A percentile compares a stretch with the other conserved stretches of the same genome.
phyloP scores from a whole-genome alignment of 2,888 invertebrate genomes.

The Agrilus biguttatus region DNA sequence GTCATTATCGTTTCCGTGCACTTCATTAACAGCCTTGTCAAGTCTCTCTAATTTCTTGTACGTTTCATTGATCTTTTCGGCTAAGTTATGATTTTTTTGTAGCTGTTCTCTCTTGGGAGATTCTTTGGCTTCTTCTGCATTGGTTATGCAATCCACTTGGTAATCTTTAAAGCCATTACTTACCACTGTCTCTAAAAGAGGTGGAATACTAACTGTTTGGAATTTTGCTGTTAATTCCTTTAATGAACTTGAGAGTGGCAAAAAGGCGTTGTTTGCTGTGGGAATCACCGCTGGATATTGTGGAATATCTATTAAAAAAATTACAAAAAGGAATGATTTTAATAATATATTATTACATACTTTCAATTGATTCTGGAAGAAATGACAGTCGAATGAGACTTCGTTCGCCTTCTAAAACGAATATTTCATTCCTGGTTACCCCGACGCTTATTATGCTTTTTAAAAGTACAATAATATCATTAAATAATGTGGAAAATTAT shows the following conservation, averaged over 20 bases:
- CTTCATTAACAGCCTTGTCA: slow-evolving; percentile 56
- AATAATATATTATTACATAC: slow-evolving; percentile 15
- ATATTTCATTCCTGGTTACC: slow-evolving; percentile 60
- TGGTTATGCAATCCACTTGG: slow-evolving; percentile 35
- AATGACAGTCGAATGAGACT: slow-evolving; percentile 65
- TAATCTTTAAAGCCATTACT: slow-evolving; percentile 20
- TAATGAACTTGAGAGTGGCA: slow-evolving; percentile 19
- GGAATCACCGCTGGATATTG: slow-evolving; percentile 4
- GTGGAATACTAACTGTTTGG: slow-evolving; percentile 22
- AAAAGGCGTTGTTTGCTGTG: slow-evolving; percentile 5
- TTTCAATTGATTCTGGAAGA: slow-evolving; percentile 44
- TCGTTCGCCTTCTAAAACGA: slow-evolving; percentile 66
- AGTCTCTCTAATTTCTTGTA: slow-evolving; percentile 45
- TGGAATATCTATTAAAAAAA: slow-evolving; percentile 2
- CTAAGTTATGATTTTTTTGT: slow-evolving; percentile 25
- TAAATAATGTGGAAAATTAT: slow-evolving; percentile 1
- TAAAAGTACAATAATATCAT: slow-evolving; percentile 11
- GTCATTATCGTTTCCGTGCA: slow-evolving; percentile 41
- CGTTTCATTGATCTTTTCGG: slow-evolving; percentile 4
- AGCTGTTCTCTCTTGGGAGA: slow-evolving; percentile 41
- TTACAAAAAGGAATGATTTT: not conserved
- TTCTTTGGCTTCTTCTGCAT: slow-evolving; percentile 65
- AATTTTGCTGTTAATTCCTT: slow-evolving; percentile 25
- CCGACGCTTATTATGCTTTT: slow-evolving; percentile 42
- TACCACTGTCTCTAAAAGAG: slow-evolving; percentile 16